phyloP scores from a whole-genome alignment of 2,797 vertebrate species.

The Takifugu rubripes region DNA sequence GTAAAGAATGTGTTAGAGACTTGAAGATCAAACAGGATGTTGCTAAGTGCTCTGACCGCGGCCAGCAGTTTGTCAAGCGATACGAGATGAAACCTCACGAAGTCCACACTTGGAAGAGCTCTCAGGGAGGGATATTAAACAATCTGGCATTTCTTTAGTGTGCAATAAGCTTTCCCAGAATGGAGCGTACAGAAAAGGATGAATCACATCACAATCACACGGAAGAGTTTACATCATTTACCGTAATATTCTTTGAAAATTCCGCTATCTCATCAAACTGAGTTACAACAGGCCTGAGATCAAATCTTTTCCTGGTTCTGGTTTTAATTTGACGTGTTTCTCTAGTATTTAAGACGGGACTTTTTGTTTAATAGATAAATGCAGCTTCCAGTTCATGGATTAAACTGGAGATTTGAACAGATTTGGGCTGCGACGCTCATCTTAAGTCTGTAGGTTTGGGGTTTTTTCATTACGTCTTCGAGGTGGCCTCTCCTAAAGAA shows the following conservation, averaged over 20 bases:
- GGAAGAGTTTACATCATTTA: conserved; percentile 9
- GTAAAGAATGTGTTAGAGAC: conserved; percentile 60
- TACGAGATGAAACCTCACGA: conserved; percentile 29
- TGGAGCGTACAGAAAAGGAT: conserved; percentile 17
- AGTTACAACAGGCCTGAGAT: conserved; percentile 9
- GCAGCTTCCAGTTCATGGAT: too few relatives aligned
- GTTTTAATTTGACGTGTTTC: too few relatives aligned
- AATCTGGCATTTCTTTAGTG: conserved; percentile 22
- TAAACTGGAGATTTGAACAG: too few relatives aligned
- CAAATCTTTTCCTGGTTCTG: not conserved
- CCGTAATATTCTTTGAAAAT: not conserved
- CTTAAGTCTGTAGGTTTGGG: conserved; percentile 1
- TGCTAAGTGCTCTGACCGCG: conserved; percentile 46
- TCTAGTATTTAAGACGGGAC: too few relatives aligned
- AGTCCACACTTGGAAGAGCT: conserved; percentile 30
- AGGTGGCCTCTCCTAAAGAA: conserved; percentile 21
- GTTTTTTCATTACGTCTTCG: conserved; percentile 9
- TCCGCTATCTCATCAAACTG: not conserved
- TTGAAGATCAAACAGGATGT: conserved; percentile 65
- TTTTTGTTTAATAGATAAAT: too few relatives aligned
- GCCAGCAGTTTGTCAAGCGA: conserved; percentile 44
- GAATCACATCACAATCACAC: conserved; percentile 10
- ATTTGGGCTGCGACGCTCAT: not conserved
- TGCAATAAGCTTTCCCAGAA: conserved; percentile 18
- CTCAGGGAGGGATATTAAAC: conserved; percentile 20